Percentiles rank a stretch among this genome's conserved stretches.
Conservation (phyloP, 2,888 invertebrate genomes). For the Operophtera brumata region DNA sequence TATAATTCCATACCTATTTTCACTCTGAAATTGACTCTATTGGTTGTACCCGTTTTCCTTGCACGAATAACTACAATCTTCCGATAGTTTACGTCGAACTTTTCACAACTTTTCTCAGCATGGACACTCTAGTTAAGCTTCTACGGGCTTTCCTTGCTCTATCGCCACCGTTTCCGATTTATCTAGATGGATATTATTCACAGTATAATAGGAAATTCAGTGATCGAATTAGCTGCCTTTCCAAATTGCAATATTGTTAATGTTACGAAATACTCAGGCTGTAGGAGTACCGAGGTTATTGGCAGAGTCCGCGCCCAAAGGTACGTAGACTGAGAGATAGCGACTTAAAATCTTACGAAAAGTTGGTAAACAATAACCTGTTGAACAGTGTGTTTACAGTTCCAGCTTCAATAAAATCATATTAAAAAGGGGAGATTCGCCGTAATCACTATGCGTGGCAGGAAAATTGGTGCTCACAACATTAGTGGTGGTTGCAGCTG, state of each 20-base stretch:
- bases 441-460: no score
- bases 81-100: background rate
- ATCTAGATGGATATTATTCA: conserved; percentile 52
- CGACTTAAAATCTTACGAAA: background rate
- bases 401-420: no score
- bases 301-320: conserved; percentile 47
- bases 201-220: conserved; percentile 61
- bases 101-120: background rate
- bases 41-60: no score
- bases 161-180: conserved; percentile 49
- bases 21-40: no score
- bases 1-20: no score
- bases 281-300: conserved; percentile 52
- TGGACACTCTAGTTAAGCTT: background rate
- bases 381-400: no score
- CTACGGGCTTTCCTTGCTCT: background rate
- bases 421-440: no score
- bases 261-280: conserved; percentile 56
- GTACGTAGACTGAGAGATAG: conserved; percentile 9
- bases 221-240: conserved; percentile 59
- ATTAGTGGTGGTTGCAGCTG: no score
- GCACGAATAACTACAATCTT: no score
- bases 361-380: background rate
- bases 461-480: no score
- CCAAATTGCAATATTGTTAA: conserved; percentile 68